Base-by-base conservation (phyloP, 2,797 vertebrate genomes). In the Pipistrellus pygmaeus region DNA sequence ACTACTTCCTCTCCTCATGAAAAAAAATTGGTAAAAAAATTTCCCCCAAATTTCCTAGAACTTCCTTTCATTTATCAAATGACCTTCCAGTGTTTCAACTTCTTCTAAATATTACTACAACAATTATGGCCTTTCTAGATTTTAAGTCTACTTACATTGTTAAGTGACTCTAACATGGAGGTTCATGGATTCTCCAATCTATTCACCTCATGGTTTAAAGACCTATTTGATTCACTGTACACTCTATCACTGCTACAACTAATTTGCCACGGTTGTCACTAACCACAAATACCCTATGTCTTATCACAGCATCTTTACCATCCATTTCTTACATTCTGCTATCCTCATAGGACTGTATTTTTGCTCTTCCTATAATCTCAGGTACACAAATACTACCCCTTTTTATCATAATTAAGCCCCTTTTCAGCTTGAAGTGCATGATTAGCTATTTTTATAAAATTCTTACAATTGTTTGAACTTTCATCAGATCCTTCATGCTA, bases 381-480 rank as follows among this genome's bases (percentile, higher is more conserved):
- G 2, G 5, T 53, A 77, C 5, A 30, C 4, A 38, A n/a, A 35
- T 7, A 83, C 10, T 85, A 60, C 1, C 51, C 75, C 21, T 66
- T 57, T 55, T 35, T 6, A 30, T 72, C 9, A 68, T 51, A 27
- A 1, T 30, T 35, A 68, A 66, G 72, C 87, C 32, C 20, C 69
- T 73, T 78, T 64, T 13, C 57, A 72, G 8, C 2, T 44, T 57
- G 38, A 85, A 78, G n/a, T 48, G 8, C 5, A 68, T 6, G 14
- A 35, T 87, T 17, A 72, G 46, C n/a, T 66, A 15, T 86, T 93
- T 85, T 81, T 38, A 81, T 46, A 18, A 82, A 95, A 71, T 4
- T 23, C 6, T 69, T 68, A 1, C 3, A 66, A 6, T 80, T 41
- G 57, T 23, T 80, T 88, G 48, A 90, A 76, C 12, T 86, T 92